Evolutionary conservation across 2,113 vertebrate species (phyloP).

Genomic region (Sardina pilchardus): DNA sequence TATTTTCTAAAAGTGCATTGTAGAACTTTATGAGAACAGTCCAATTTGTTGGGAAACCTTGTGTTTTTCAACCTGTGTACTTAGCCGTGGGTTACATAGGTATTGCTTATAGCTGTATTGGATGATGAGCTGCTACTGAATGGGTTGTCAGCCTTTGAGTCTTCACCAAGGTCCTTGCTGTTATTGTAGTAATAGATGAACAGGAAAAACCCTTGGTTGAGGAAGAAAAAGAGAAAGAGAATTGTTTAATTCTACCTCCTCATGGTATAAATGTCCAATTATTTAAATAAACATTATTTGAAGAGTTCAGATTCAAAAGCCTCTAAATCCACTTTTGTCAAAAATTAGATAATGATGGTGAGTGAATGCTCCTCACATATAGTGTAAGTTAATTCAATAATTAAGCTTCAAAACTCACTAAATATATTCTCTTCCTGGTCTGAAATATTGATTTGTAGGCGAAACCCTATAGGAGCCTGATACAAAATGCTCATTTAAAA

Average conservation of each 20-base stretch:
- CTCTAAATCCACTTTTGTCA: too few relatives aligned
- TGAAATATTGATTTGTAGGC: too few relatives aligned
- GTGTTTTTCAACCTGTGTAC: background rate
- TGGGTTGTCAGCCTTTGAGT: background rate
- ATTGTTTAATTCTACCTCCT: background rate
- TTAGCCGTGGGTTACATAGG: background rate
- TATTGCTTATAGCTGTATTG: background rate
- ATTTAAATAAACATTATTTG: too few relatives aligned
- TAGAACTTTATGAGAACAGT: too few relatives aligned
- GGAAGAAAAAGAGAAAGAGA: background rate
- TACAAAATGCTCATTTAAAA: too few relatives aligned
- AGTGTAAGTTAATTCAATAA: too few relatives aligned
- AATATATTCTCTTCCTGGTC: too few relatives aligned
- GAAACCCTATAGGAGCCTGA: too few relatives aligned
- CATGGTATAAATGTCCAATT: background rate
- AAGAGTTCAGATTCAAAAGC: too few relatives aligned
- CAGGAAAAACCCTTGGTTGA: constrained; percentile 59
- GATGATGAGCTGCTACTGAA: background rate
- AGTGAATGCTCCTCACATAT: too few relatives aligned
- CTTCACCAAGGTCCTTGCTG: constrained; percentile 7
- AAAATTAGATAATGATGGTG: too few relatives aligned
- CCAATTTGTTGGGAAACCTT: background rate
- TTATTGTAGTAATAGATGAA: constrained; percentile 59
- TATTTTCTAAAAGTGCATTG: background rate
- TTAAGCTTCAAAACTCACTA: too few relatives aligned